Percentiles rank a stretch among this genome's conserved stretches.
Evolutionary conservation across 2,888 invertebrate species (phyloP).

Genomic region (Frankliniella fusca): DNA sequence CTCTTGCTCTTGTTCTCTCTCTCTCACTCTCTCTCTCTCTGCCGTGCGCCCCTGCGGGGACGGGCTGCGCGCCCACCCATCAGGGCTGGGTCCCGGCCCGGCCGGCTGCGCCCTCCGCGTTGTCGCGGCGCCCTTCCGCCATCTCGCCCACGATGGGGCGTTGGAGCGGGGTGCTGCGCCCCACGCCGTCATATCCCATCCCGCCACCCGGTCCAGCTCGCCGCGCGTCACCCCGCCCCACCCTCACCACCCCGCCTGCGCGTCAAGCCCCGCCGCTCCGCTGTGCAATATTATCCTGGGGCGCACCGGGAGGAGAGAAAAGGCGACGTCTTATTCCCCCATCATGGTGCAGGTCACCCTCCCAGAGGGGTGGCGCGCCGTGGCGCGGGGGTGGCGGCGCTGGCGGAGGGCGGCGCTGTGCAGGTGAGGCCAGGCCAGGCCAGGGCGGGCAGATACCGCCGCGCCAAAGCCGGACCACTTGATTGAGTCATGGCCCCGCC

Average conservation of each 20-base stretch:
- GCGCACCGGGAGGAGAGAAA: background rate
- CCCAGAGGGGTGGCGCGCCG: too few species aligned
- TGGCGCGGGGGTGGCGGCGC: background rate
- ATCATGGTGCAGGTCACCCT: background rate
- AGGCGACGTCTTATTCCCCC: slow-evolving; percentile 1
- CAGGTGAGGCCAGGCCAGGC: background rate
- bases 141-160: background rate
- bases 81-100: too few species aligned
- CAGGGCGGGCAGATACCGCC: too few species aligned
- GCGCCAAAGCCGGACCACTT: too few species aligned
- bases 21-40: too few species aligned
- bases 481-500: background rate
- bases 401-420: background rate
- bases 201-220: background rate
- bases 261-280: too few species aligned
- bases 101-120: too few species aligned
- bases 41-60: too few species aligned
- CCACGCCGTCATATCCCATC: background rate
- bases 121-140: too few species aligned
- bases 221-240: background rate
- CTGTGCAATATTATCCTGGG: background rate
- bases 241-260: background rate
- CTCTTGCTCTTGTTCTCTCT: too few species aligned
- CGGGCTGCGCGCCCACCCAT: too few species aligned
- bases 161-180: background rate